Base-by-base conservation (phyloP, 2,113 vertebrate species). In the Struthio camelus region DNA sequence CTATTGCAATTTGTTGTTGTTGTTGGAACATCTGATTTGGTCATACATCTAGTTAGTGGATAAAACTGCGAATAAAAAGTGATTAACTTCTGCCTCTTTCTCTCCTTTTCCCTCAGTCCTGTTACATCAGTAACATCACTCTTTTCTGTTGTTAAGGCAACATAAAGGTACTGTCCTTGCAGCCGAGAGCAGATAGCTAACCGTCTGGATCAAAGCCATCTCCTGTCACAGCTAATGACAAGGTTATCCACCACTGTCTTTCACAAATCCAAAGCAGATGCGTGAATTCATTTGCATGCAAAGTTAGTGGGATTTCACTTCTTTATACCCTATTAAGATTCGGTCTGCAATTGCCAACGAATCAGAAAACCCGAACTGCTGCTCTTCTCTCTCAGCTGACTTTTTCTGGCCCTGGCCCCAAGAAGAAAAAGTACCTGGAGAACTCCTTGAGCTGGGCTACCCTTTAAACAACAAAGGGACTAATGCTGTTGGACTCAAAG, bases 221-320 rank as follows among this genome's bases (percentile, higher is more conserved):
- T 70, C 24, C 10, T 28, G 14, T 80, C 46, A 22, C 15, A 58
- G 20, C 17, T 61, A 17, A 70, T 32, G 1, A 58, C 56, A 58
- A 30, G 17, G 16, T 58, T 9, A 23, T 27, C 17, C 48, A 72
- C 25, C 51, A 4, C 64, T 34, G 69, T 22, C 54, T 46, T 75
- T 69, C 19, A 65, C 36, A 40, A 2, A 30, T 4, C 40, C 32
- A 65, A 78, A 92, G 59, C 50, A 51, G 15, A 78, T 14, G 20
- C 32, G 58, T 48, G 66, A 70, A 65, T 53, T 51, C 16, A 2
- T 56, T 56, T 53, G 3, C 0, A 0, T 25, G 15, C 40, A 10
- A 22, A 17, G 5, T 58, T 54, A 69, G 53, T 28, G 42, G 22
- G 30, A 27, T 53, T 46, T n/a, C 42, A 23, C 0, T 46, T 64